Evolutionary conservation across 2,113 vertebrate genomes (phyloP).

Genomic region (Gobiocypris rarus): DNA sequence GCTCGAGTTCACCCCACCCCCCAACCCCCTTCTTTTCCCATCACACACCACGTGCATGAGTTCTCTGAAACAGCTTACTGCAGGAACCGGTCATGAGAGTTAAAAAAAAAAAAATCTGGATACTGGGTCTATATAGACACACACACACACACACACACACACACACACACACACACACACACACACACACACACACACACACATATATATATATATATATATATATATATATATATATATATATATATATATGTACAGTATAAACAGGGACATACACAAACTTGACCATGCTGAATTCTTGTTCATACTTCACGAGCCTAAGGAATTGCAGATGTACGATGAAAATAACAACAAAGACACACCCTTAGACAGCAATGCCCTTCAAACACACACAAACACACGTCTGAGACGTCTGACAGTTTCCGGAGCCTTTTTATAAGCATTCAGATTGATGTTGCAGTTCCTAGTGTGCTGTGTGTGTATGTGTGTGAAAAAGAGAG

Average conservation of each 20-base stretch:
- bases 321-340: background rate
- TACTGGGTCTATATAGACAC: too few relatives aligned
- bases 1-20: conserved; percentile 2
- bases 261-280: too few relatives aligned
- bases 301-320: background rate
- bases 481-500: background rate
- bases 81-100: background rate
- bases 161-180: too few relatives aligned
- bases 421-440: conserved; percentile 61
- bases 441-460: conserved; percentile 66
- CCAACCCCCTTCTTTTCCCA: background rate
- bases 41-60: background rate
- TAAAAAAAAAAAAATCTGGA: too few relatives aligned
- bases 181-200: too few relatives aligned
- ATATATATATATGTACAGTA: too few relatives aligned
- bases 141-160: too few relatives aligned
- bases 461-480: conserved; percentile 45
- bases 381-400: conserved; percentile 48
- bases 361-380: conserved; percentile 3
- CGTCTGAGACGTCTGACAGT: conserved; percentile 67
- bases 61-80: background rate
- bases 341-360: conserved; percentile 13
- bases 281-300: background rate
- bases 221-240: too few relatives aligned
- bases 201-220: too few relatives aligned